phyloP scores from a whole-genome alignment of 1,140 invertebrate species.

The Apis florea region DNA sequence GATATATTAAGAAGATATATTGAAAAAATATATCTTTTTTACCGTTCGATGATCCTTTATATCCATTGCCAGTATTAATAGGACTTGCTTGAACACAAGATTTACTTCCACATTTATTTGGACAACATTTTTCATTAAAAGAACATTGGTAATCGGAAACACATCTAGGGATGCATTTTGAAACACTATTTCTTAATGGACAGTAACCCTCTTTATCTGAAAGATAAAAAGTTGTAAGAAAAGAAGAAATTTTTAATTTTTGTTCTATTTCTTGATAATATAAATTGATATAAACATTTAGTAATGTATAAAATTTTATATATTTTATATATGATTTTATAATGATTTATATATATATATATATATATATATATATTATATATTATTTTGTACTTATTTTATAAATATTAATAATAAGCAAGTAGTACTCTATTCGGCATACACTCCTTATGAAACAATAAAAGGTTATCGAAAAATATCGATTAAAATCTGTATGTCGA shows the following conservation, averaged over 20 bases:
- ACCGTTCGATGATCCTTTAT: constrained; percentile 66
- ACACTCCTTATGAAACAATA: neutral
- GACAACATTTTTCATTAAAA: constrained; percentile 84
- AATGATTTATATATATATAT: too few relatives aligned
- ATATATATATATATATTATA: too few relatives aligned
- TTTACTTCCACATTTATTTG: constrained; percentile 85
- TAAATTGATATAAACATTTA: neutral
- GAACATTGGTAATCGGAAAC: constrained; percentile 84
- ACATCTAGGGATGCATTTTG: constrained; percentile 85
- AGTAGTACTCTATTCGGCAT: neutral
- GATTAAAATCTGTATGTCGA: constrained; percentile 9
- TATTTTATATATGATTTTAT: too few relatives aligned
- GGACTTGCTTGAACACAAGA: constrained; percentile 82
- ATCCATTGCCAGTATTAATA: constrained; percentile 73
- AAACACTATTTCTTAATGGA: constrained; percentile 83
- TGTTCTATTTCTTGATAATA: neutral
- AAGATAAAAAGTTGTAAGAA: neutral
- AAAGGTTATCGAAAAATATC: constrained; percentile 17
- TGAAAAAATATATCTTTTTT: constrained; percentile 19
- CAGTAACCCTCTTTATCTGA: constrained; percentile 80
- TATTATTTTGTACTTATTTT: neutral
- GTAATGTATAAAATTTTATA: neutral
- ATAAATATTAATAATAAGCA: neutral
- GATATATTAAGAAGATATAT: neutral
- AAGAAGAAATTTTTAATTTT: neutral